phyloP scores from a whole-genome alignment of 2,888 invertebrate genomes.

The Drosophila leonis region DNA sequence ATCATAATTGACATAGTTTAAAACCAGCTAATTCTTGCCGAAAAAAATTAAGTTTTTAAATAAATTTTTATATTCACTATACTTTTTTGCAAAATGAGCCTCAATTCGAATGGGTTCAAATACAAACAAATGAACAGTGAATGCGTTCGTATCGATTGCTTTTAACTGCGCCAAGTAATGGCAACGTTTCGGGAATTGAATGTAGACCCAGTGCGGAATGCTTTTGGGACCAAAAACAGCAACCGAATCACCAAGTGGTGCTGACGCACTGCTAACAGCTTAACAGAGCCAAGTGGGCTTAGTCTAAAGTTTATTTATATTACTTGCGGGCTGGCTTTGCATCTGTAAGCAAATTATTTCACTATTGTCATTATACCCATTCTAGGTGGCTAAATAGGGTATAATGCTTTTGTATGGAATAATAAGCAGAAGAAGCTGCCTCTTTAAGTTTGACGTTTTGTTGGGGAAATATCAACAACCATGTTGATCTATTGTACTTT shows the following conservation, averaged over 20 bases:
- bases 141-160: constrained; percentile 45
- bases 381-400: not conserved
- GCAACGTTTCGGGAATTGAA: constrained; percentile 32
- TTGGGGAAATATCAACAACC: not conserved
- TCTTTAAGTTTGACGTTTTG: too few relatives aligned
- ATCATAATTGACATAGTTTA: not conserved
- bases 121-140: constrained; percentile 18
- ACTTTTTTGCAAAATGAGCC: not conserved
- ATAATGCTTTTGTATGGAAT: not conserved
- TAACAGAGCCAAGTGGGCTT: constrained; percentile 54
- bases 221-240: not conserved
- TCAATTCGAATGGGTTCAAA: not conserved
- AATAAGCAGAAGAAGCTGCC: too few relatives aligned
- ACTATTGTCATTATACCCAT: constrained; percentile 9
- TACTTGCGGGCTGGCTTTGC: constrained; percentile 24
- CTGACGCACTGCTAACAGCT: constrained; percentile 28
- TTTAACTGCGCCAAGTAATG: constrained; percentile 38
- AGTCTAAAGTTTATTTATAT: constrained; percentile 61
- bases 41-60: not conserved
- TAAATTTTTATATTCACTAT: too few relatives aligned
- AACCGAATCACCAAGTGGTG: constrained; percentile 1
- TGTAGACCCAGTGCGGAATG: constrained; percentile 1
- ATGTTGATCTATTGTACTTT: not conserved
- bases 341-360: constrained; percentile 26
- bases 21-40: fast-evolving